Evolutionary conservation across 92 coral and sea anemone genomes (phyloP), one percentile per base, ranked within the genome.

Genomic region (Epizoanthus illoricatus): DNA sequence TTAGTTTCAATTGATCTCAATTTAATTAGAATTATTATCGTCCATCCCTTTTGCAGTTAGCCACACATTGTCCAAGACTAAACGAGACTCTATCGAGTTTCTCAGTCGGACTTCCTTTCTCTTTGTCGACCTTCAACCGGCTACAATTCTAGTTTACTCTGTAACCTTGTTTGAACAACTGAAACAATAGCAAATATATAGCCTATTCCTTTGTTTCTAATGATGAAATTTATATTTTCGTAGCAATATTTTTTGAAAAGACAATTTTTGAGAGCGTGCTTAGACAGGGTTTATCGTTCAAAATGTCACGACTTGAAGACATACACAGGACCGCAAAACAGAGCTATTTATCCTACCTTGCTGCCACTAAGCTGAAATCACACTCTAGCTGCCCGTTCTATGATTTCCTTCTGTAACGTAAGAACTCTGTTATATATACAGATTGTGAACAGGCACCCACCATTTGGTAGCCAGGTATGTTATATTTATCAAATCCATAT

Each of bases 401-500:
- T 10, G 15, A 52, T 52, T 52, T 52, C 56, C 56, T 11, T 10
- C 56, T 52, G 56, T 52, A 52, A 52, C 61, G 56, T 33, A 1
- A 81, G n/a, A n/a, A 17, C 9, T 68, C n/a, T 47, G 21, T 47
- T 85, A 74, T 82, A 13, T 85, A 74, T 82, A 13, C 79, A 97
- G 99, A 97, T 97, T 81, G 97, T 97, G 55, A 97, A 97, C 54
- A 97, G 99, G n/a, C 99, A 97, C 74, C 98, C 99, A 71, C 99
- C 99, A 12, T 97, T 97, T 69, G 99, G 99, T 49, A 97, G 92
- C 62, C 99, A 97, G 99, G 99, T 97, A 80, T 5, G 80, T 72
- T 7, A 5, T 21, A 5, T 8, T 17, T 58, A 36, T 18, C 20
- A 57, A 61, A n/a, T 36, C 43, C 45, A 43, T 20, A 4, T 10